Conservation (phyloP, 2,888 invertebrate species). For the Harpagoxenus sublaevis region DNA sequence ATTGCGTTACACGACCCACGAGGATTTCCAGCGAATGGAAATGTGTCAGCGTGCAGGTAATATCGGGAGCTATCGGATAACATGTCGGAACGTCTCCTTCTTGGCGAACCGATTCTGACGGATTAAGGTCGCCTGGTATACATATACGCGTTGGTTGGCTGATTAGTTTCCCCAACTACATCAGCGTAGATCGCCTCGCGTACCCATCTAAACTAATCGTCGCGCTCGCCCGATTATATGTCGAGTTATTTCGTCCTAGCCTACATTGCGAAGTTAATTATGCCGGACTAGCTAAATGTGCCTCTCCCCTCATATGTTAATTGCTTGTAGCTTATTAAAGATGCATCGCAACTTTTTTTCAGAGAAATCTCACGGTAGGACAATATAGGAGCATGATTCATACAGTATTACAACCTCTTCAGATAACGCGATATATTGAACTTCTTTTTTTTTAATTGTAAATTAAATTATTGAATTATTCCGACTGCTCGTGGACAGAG, state of each 20-base stretch:
- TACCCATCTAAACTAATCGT: slow-evolving; percentile 50
- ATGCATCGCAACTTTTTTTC: background rate
- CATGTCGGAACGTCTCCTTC: slow-evolving; percentile 56
- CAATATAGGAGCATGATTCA: background rate
- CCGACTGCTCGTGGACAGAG: background rate
- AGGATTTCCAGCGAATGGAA: slow-evolving; percentile 67
- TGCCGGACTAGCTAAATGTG: background rate
- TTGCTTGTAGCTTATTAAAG: background rate
- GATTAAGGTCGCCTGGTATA: slow-evolving; percentile 54
- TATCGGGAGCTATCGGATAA: slow-evolving; percentile 62
- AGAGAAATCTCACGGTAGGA: background rate
- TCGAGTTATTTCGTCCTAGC: slow-evolving; percentile 18
- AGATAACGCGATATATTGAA: background rate
- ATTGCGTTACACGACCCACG: slow-evolving; percentile 70
- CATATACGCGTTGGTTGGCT: slow-evolving; percentile 51
- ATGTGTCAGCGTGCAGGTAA: slow-evolving; percentile 61
- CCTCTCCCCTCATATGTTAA: background rate
- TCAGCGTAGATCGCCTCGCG: slow-evolving; percentile 37
- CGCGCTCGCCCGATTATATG: slow-evolving; percentile 39
- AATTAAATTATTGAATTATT: slow-evolving; percentile 21
- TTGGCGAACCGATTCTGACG: slow-evolving; percentile 56
- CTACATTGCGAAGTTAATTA: slow-evolving; percentile 9
- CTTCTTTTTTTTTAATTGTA: background rate
- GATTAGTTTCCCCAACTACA: slow-evolving; percentile 57
- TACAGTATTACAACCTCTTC: background rate